phyloP scores from a whole-genome alignment of 2,113 vertebrate species.

The Nothoprocta pentlandii region DNA sequence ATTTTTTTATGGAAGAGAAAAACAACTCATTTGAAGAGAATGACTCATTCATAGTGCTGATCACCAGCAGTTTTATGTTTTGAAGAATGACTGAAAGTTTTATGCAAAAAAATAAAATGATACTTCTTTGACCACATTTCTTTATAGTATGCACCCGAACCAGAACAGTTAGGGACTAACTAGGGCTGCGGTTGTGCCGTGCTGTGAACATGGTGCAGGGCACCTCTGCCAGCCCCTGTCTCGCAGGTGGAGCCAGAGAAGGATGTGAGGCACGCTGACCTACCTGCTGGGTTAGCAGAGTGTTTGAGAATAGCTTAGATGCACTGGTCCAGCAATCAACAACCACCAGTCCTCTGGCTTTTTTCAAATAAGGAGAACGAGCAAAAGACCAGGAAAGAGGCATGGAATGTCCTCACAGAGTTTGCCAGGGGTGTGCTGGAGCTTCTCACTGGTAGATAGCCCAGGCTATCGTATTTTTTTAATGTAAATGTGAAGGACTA shows the following conservation, averaged over 20 bases:
- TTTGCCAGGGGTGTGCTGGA: background rate
- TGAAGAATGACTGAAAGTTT: background rate
- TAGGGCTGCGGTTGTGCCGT: background rate
- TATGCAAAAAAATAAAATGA: background rate
- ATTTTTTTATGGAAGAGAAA: background rate
- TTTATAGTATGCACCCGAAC: accelerated
- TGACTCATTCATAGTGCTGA: background rate
- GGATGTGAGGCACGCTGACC: background rate
- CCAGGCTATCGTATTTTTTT: background rate
- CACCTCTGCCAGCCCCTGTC: background rate
- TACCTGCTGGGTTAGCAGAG: background rate
- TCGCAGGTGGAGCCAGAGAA: background rate
- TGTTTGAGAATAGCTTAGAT: background rate
- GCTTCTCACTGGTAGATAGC: background rate
- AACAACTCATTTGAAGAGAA: background rate
- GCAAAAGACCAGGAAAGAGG: background rate
- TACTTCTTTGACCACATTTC: background rate
- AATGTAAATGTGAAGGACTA: background rate
- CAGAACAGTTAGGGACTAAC: accelerated
- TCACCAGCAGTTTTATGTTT: background rate
- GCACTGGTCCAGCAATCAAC: background rate
- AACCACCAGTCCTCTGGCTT: background rate
- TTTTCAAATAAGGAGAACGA: background rate
- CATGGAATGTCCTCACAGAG: background rate
- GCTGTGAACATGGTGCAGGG: background rate